Evolutionary conservation across 2,888 invertebrate genomes (phyloP).

Genomic region (Caenorhabditis japonica): DNA sequence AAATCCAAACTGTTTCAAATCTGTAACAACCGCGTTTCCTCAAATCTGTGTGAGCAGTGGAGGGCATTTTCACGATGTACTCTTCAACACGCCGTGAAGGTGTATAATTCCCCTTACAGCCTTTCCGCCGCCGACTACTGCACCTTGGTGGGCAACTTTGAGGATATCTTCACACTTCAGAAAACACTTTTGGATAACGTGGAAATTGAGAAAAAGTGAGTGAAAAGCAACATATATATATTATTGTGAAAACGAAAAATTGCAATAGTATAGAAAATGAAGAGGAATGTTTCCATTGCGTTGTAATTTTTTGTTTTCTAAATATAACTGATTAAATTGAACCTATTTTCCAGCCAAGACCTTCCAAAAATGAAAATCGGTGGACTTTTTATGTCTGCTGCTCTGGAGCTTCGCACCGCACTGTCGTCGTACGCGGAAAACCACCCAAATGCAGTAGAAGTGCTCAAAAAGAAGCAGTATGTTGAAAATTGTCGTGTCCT

Average conservation of each 20-base stretch:
- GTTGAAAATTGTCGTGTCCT: constrained; percentile 3
- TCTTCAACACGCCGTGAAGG: too few relatives aligned
- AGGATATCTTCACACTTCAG: constrained; percentile 89
- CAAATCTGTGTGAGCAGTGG: too few relatives aligned
- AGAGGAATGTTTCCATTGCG: too few relatives aligned
- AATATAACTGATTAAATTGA: background rate
- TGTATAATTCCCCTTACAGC: constrained; percentile 31
- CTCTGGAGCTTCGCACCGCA: constrained; percentile 83
- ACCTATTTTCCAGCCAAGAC: constrained; percentile 69
- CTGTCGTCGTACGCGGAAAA: constrained; percentile 91
- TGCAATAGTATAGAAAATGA: too few relatives aligned
- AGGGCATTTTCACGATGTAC: too few relatives aligned
- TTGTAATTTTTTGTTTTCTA: too few relatives aligned
- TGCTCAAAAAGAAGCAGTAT: constrained; percentile 92
- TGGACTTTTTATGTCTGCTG: constrained; percentile 87
- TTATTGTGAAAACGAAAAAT: background rate
- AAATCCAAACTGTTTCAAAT: too few relatives aligned
- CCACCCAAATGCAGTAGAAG: constrained; percentile 93
- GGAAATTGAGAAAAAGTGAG: constrained; percentile 38
- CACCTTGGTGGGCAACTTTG: constrained; percentile 89
- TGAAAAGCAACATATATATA: background rate
- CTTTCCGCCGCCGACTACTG: constrained; percentile 81
- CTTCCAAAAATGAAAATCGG: constrained; percentile 87
- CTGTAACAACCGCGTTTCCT: too few relatives aligned
- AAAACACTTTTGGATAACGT: constrained; percentile 83